Conservation (phyloP, 2,113 vertebrate species). For the Tetrax tetrax region DNA sequence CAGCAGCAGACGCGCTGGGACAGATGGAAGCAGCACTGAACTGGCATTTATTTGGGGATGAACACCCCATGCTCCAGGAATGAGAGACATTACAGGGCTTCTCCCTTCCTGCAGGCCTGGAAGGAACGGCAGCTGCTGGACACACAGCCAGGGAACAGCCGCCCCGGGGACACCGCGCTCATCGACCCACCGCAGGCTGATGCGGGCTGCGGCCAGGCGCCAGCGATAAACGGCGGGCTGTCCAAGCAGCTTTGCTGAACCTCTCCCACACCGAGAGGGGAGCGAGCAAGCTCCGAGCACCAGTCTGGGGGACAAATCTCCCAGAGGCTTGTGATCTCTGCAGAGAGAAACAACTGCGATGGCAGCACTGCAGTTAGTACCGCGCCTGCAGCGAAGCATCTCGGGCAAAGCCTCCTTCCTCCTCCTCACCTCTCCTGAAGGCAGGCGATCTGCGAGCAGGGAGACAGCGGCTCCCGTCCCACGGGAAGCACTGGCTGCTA, state of each 20-base stretch:
- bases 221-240: accelerated
- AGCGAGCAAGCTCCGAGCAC: background rate
- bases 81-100: background rate
- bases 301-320: background rate
- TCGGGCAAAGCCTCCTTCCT: background rate
- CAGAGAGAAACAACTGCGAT: background rate
- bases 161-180: background rate
- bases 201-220: background rate
- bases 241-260: background rate
- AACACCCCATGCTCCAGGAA: accelerated
- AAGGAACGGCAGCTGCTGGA: accelerated
- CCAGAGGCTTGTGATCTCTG: background rate
- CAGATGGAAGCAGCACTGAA: background rate
- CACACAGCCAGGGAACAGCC: background rate
- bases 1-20: background rate
- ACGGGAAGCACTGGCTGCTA: background rate
- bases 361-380: background rate
- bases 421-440: background rate
- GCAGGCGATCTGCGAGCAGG: background rate
- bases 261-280: accelerated
- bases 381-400: background rate
- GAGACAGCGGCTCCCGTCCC: accelerated
- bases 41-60: background rate
- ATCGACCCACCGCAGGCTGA: background rate
- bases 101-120: background rate